Percentiles rank a stretch among this genome's conserved stretches.
Conservation (phyloP, 2,113 vertebrate genomes). For the Orcinus orca region DNA sequence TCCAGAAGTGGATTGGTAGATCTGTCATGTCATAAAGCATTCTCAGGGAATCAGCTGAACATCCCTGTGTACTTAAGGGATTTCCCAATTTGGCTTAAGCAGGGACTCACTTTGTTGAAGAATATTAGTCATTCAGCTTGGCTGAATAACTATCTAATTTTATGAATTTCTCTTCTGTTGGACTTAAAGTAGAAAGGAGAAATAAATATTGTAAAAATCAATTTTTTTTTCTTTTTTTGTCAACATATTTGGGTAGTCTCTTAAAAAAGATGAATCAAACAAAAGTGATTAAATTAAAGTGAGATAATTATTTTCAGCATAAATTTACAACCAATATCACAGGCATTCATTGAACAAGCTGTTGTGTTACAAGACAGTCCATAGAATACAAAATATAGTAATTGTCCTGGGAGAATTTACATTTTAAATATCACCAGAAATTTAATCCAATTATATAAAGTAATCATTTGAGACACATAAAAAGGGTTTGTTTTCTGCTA, state of each 20-base stretch:
- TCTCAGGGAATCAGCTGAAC: background rate
- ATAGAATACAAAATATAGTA: slow-evolving; percentile 22
- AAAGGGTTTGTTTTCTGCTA: background rate
- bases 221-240: background rate
- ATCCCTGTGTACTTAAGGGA: background rate
- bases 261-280: slow-evolving; percentile 5
- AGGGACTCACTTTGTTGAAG: background rate
- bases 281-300: slow-evolving; percentile 32
- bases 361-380: background rate
- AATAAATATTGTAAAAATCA: background rate
- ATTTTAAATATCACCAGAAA: slow-evolving; percentile 58
- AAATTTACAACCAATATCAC: slow-evolving; percentile 38
- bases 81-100: background rate
- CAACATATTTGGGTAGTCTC: background rate
- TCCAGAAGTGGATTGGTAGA: background rate
- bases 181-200: background rate
- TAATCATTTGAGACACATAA: slow-evolving; percentile 23
- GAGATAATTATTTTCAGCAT: slow-evolving; percentile 39
- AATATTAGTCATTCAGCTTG: background rate
- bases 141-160: background rate
- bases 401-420: slow-evolving; percentile 24
- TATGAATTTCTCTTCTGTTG: background rate
- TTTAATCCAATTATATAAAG: slow-evolving; percentile 35
- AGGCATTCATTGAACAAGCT: background rate
- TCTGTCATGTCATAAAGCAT: background rate